Conservation (phyloP, 2,888 invertebrate species). For the Cataglyphis rosenhaueri region DNA sequence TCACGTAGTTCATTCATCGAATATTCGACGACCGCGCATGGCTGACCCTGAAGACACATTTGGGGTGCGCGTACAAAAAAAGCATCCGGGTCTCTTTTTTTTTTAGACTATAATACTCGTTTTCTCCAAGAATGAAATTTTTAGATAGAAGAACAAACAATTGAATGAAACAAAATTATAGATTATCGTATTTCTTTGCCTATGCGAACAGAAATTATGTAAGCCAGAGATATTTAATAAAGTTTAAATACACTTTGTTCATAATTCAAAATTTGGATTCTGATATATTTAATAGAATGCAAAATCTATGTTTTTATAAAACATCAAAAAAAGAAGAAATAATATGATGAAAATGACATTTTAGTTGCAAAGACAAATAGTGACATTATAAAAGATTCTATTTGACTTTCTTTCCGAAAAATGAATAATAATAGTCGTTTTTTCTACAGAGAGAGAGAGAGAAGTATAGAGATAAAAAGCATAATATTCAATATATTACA, state of each 20-base stretch:
- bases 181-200: neutral
- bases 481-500: neutral
- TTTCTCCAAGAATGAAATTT: neutral
- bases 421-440: neutral
- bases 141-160: neutral
- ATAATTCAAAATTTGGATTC: neutral
- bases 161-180: neutral
- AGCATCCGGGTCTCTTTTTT: neutral
- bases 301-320: neutral
- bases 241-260: neutral
- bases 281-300: neutral
- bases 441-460: neutral
- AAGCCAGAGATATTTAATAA: neutral
- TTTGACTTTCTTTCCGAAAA: neutral
- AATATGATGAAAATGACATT: neutral
- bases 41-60: conserved; percentile 68
- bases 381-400: neutral
- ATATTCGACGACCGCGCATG: conserved; percentile 69
- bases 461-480: too few relatives aligned
- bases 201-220: neutral
- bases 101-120: neutral
- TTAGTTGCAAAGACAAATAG: neutral
- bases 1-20: conserved; percentile 76
- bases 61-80: neutral
- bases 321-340: neutral